A percentile compares a stretch with the other conserved stretches of the same genome.
phyloP scores from a whole-genome alignment of 2,113 vertebrate genomes.

The Dipodomys merriami region DNA sequence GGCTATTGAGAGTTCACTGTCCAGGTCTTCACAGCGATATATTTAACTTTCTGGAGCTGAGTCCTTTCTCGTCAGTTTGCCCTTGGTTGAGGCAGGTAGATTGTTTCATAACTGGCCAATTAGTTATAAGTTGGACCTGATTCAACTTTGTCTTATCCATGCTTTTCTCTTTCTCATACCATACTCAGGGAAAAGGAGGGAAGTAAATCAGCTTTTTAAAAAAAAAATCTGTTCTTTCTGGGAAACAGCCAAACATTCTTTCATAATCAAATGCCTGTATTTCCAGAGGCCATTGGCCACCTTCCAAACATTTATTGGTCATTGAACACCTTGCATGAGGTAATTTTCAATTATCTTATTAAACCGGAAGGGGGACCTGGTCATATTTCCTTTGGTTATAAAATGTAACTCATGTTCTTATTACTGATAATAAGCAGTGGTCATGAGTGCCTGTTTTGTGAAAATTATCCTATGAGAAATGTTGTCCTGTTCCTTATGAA shows the following conservation, averaged over 20 bases:
- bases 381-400: constrained; percentile 73
- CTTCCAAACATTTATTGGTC: constrained; percentile 80
- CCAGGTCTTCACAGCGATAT: background rate
- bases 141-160: constrained; percentile 39
- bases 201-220: constrained; percentile 51
- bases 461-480: constrained; percentile 56
- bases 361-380: constrained; percentile 63
- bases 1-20: background rate
- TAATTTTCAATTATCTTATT: constrained; percentile 83
- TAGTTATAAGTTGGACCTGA: background rate
- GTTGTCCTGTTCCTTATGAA: constrained; percentile 74
- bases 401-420: constrained; percentile 70
- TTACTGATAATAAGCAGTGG: constrained; percentile 58
- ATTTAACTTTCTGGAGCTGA: background rate
- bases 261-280: constrained; percentile 73
- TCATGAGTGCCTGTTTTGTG: constrained; percentile 59
- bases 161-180: background rate
- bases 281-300: constrained; percentile 69
- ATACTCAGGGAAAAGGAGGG: background rate
- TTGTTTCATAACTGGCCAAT: constrained; percentile 22
- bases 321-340: constrained; percentile 82
- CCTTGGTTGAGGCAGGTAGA: constrained; percentile 10
- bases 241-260: constrained; percentile 76
- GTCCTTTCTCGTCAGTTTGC: background rate
- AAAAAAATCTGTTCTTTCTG: constrained; percentile 59